Evolutionary conservation across 2,888 invertebrate genomes (phyloP).

Genomic region (Tachina fera): DNA sequence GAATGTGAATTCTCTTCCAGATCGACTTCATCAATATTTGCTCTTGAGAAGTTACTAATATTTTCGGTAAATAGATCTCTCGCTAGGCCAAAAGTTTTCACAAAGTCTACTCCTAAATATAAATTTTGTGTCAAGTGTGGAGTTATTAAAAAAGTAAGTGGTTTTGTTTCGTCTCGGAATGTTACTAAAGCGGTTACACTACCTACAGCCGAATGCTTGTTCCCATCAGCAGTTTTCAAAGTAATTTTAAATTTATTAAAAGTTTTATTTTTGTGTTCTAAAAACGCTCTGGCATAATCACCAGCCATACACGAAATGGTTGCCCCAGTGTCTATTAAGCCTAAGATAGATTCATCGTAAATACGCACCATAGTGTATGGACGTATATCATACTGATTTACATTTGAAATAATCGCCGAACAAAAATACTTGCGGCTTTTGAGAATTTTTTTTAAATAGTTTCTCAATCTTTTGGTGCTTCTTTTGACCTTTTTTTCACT

Average conservation of each 20-base stretch:
- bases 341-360: not conserved
- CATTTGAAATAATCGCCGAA: slow-evolving; percentile 2
- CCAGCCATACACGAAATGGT: slow-evolving; percentile 9
- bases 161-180: too few species aligned
- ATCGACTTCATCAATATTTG: too few species aligned
- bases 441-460: not conserved
- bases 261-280: not conserved
- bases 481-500: not conserved
- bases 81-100: not conserved
- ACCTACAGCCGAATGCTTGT: not conserved
- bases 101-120: slow-evolving; percentile 39
- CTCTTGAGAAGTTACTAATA: not conserved
- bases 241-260: slow-evolving; percentile 3
- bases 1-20: not conserved
- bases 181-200: slow-evolving; percentile 4
- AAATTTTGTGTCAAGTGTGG: slow-evolving; percentile 21
- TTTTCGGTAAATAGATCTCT: slow-evolving; percentile 17
- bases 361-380: not conserved
- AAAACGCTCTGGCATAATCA: not conserved
- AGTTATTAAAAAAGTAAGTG: not conserved
- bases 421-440: not conserved
- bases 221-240: slow-evolving; percentile 18
- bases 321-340: slow-evolving; percentile 10
- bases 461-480: slow-evolving; percentile 1
- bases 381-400: not conserved